These are phyloP conservation scores for Sternotherus odoratus DNA, from an alignment of 2,797 vertebrate species.

Conservation along the genomic window DNA sequence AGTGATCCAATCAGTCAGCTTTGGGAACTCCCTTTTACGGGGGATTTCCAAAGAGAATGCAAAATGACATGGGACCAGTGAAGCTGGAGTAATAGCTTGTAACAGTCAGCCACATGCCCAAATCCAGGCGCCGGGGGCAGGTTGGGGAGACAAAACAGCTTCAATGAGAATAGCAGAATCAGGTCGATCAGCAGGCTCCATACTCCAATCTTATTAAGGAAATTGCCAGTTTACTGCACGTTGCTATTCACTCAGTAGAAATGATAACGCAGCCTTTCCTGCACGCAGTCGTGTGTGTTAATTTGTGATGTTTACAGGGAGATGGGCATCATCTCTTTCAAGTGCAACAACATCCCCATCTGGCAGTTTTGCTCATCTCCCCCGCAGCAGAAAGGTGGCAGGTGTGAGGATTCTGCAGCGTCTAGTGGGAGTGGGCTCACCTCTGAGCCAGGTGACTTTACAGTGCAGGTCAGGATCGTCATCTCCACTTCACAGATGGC, in stretches of 20 bases:
- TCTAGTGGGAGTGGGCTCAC: not conserved
- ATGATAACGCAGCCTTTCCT: not conserved
- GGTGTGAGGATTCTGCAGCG: not conserved
- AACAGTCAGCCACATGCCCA: not conserved
- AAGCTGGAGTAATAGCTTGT: not conserved
- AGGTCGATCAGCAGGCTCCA: not conserved
- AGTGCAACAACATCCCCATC: not conserved
- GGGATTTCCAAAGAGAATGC: not conserved
- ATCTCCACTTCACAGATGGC: not conserved
- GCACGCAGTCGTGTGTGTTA: slow-evolving; percentile 35
- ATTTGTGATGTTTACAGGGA: not conserved
- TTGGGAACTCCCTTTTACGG: not conserved
- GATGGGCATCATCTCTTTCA: not conserved
- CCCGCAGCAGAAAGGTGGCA: not conserved
- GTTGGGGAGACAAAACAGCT: not conserved
- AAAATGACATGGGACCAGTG: not conserved
- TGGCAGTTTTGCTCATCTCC: not conserved
- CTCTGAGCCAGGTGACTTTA: not conserved
- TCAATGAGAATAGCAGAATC: not conserved
- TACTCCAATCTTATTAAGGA: not conserved
- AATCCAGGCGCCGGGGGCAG: not conserved
- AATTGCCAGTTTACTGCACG: slow-evolving; percentile 10
- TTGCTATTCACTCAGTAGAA: slow-evolving; percentile 37
- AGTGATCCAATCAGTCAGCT: not conserved
- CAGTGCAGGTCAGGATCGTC: not conserved